Conservation (phyloP, 2,113 vertebrate genomes). For the Lonchura striata region DNA sequence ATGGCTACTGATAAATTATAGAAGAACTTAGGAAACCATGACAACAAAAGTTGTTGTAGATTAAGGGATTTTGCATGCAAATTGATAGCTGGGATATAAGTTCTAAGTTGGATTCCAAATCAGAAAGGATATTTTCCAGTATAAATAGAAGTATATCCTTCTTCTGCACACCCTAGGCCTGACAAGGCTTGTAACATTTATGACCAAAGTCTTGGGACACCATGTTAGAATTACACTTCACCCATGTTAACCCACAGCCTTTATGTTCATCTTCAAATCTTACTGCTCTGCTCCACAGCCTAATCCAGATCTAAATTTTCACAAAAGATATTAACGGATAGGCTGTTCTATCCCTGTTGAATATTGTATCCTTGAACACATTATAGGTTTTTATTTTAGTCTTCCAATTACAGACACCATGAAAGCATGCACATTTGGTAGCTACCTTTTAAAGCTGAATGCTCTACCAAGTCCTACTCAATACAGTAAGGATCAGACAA, state of each 20-base stretch:
- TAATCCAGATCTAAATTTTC: not conserved
- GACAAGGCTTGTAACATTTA: not conserved
- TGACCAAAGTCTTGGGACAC: not conserved
- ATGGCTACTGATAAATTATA: not conserved
- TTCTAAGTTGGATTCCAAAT: not conserved
- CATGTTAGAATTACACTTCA: not conserved
- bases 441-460: not conserved
- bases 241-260: not conserved
- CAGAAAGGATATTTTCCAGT: not conserved
- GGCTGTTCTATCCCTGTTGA: not conserved
- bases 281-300: not conserved
- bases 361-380: not conserved
- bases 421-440: not conserved
- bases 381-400: not conserved
- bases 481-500: constrained; percentile 8
- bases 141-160: not conserved
- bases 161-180: not conserved
- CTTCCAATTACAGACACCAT: not conserved
- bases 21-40: not conserved
- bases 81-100: not conserved
- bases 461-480: not conserved
- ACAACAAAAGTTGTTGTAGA: not conserved
- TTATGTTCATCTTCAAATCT: not conserved
- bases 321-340: not conserved
- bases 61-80: not conserved